Evolutionary conservation across 2,113 vertebrate genomes (phyloP), one percentile per base, ranked within the genome.

Genomic region (Urocolius indicus): DNA sequence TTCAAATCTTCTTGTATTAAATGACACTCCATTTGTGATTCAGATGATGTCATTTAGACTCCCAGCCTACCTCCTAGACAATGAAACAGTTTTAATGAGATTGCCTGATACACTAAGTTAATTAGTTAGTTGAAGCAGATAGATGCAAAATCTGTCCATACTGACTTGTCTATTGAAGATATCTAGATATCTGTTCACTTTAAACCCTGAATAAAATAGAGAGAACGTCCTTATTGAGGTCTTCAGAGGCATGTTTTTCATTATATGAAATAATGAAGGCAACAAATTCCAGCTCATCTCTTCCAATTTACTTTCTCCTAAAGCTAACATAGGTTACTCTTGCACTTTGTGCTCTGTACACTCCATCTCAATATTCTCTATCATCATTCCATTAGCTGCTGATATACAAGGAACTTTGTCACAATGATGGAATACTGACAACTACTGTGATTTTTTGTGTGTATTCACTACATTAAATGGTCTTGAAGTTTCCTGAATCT

Each of bases 311-410:
- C 18, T 45, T 52, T 71, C 19, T 81, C 36, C n/a, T 38, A 74
- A 58, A 74, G 22, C 14, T 54, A 26, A 17, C 4, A 13, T 48
- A 52, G 4, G 16, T 13, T 48, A 55, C 13, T 26, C 0, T 0
- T 32, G 34, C 16, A 48, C 5, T 65, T 23, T 46, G 13, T 54
- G 30, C 45, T 83, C 71, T 26, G 6, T 26, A 78, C 5, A 19
- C 30, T 54, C 17, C 46, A 59, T 8, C 26, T 20, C 5, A 3
- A 38, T 13, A 87, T 11, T 6, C 17, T 61, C 36, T 16, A 76
- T 61, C 63, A 84, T 32, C 22, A 61, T 52, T 74, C 51, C 23
- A 54, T 32, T 48, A 27, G 30, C 57, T 48, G 61, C 22, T 48
- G 38, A 66, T 5, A 43, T n/a, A 46, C 1, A 5, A 36, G 23